phyloP scores from a whole-genome alignment of 2,797 vertebrate genomes.

The Microchirus variegatus region DNA sequence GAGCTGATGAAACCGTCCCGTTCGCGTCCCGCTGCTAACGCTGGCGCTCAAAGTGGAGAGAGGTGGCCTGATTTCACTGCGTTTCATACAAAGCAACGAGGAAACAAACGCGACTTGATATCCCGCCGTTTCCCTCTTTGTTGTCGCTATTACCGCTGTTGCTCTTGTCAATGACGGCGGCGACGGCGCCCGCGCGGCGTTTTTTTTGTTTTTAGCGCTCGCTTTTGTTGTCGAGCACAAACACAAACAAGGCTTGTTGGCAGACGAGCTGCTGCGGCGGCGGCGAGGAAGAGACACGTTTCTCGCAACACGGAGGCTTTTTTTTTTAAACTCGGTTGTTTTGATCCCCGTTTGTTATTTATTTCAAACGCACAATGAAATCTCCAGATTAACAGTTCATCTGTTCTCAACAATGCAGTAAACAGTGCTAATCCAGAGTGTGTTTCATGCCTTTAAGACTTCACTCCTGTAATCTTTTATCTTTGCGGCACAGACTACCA shows the following conservation, averaged over 20 bases:
- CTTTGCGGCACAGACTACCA: slow-evolving; percentile 16
- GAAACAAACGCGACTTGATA: slow-evolving; percentile 78
- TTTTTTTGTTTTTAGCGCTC: slow-evolving; percentile 53
- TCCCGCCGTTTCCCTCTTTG: slow-evolving; percentile 71
- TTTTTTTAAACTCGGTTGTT: slow-evolving; percentile 49
- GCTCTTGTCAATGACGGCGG: slow-evolving; percentile 71
- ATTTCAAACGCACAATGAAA: slow-evolving; percentile 57
- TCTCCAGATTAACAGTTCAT: slow-evolving; percentile 42
- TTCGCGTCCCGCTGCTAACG: slow-evolving; percentile 68
- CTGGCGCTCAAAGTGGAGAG: slow-evolving; percentile 72
- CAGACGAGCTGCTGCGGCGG: slow-evolving; percentile 48
- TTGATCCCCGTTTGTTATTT: slow-evolving; percentile 40
- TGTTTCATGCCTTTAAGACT: slow-evolving; percentile 31
- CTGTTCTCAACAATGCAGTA: slow-evolving; percentile 33
- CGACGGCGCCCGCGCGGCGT: slow-evolving; percentile 54
- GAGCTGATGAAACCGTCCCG: slow-evolving; percentile 78
- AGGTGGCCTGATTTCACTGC: slow-evolving; percentile 70
- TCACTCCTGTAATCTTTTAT: slow-evolving; percentile 25
- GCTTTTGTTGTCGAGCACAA: slow-evolving; percentile 61
- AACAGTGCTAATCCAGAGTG: slow-evolving; percentile 36
- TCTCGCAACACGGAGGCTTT: slow-evolving; percentile 38
- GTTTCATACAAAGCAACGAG: slow-evolving; percentile 65
- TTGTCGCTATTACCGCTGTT: slow-evolving; percentile 69
- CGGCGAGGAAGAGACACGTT: slow-evolving; percentile 50
- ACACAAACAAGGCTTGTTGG: slow-evolving; percentile 58